Evolutionary conservation across 1,140 invertebrate genomes (phyloP).

Genomic region (Mamestra configurata): DNA sequence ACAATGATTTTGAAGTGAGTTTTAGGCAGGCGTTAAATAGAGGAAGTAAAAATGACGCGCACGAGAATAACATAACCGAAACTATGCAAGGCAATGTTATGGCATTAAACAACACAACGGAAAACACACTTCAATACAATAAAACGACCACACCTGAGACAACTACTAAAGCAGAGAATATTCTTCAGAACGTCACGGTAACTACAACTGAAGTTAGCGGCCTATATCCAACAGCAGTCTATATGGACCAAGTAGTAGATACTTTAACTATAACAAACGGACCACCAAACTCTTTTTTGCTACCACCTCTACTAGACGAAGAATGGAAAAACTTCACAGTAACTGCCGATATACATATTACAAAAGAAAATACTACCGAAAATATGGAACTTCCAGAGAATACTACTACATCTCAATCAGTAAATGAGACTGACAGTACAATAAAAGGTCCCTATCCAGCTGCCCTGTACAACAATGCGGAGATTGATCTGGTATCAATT

Average conservation of each 20-base stretch:
- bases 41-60: constrained; percentile 48
- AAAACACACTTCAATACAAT: neutral
- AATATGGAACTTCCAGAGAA: neutral
- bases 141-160: constrained; percentile 47
- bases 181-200: constrained; percentile 35
- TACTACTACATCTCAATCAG: constrained; percentile 17
- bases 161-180: constrained; percentile 31
- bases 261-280: constrained; percentile 62
- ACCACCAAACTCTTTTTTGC: constrained; percentile 50
- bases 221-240: constrained; percentile 63
- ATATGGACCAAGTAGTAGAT: constrained; percentile 64
- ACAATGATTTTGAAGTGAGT: constrained; percentile 54
- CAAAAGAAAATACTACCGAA: constrained; percentile 15
- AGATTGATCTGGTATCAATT: constrained; percentile 73
- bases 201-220: neutral
- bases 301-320: constrained; percentile 61
- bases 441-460: constrained; percentile 57
- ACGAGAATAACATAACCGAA: constrained; percentile 12
- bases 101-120: neutral
- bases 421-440: constrained; percentile 38
- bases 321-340: constrained; percentile 68
- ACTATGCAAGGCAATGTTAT: neutral
- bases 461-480: constrained; percentile 62
- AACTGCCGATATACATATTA: constrained; percentile 7
- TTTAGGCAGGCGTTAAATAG: constrained; percentile 53